phyloP scores from a whole-genome alignment of 1,140 invertebrate species.

The Formica exsecta region DNA sequence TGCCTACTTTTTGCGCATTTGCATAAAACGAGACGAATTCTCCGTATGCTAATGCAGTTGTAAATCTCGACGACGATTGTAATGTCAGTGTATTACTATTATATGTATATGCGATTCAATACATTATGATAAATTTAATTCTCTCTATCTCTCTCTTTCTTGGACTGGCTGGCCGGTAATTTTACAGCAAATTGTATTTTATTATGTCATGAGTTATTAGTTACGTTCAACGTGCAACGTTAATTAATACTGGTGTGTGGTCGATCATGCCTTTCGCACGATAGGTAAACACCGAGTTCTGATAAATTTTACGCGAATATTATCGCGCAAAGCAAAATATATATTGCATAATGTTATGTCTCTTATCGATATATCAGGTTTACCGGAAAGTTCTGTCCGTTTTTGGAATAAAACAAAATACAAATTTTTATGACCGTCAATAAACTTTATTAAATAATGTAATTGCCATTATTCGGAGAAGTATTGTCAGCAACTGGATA shows the following conservation, averaged over 20 bases:
- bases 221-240: neutral
- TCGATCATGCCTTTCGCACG: conserved; percentile 6
- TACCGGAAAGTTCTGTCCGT: too few relatives aligned
- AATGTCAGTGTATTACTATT: conserved; percentile 8
- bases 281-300: conserved; percentile 23
- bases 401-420: too few relatives aligned
- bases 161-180: conserved; percentile 3
- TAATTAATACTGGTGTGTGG: conserved; percentile 21
- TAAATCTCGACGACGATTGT: conserved; percentile 47
- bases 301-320: conserved; percentile 22
- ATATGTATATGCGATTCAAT: conserved; percentile 1
- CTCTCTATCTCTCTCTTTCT: neutral
- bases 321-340: neutral
- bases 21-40: conserved; percentile 46
- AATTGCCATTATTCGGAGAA: too few relatives aligned
- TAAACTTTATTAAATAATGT: too few relatives aligned
- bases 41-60: conserved; percentile 41
- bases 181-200: conserved; percentile 44
- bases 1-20: conserved; percentile 32
- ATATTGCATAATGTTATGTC: neutral
- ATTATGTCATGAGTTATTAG: conserved; percentile 54
- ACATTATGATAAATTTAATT: conserved; percentile 47
- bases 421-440: too few relatives aligned
- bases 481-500: too few relatives aligned
- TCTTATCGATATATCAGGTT: neutral